Evolutionary conservation across 1,140 invertebrate genomes (phyloP), one percentile per base, ranked within the genome.

Genomic region (Goniozus legneri): DNA sequence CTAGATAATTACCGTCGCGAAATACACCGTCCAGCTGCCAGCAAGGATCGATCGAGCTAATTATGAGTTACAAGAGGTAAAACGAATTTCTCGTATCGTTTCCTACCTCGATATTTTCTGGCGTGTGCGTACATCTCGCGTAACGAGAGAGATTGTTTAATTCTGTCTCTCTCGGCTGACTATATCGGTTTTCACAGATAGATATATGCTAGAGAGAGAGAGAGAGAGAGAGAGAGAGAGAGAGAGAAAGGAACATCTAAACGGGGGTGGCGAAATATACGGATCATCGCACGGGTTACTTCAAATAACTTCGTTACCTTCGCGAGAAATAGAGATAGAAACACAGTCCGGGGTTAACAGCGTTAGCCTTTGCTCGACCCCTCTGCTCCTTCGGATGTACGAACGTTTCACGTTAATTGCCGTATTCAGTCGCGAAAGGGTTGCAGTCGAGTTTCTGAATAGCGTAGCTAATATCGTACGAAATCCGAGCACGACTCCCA

Each of bases 401-500:
- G 64, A 66, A 56, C 64, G 64, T 55, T 66, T 63, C 62, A 58
- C 54, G 64, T 69, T 69, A 69, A 69, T 69, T 69, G 65, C 65
- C 52, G 65, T 69, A 69, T 69, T 69, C 65, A 67, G 56, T 56
- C 55, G 59, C 56, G 60, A 62, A 70, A 69, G 67, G 67, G 67
- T 70, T 70, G 58, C 59, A 43, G 44, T 54, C 52, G 44, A 55
- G 43, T 62, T 62, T 66, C 62, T 72, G 69, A 71, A 72, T 72
- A 72, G 69, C 68, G 64, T 54, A 64, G 67, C 68, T 72, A 72
- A 72, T 72, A 66, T 65, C 67, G 59, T 64, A 50, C 52, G 60
- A 69, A 69, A 72, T 72, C 56, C 60, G 58, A 43, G 70, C 68
- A 70, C 58, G 52, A 42, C 47, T 39, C 48, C 49, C 48, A n/a